Percentiles rank a stretch among this genome's conserved stretches.
phyloP scores from a whole-genome alignment of 2,113 vertebrate genomes.

The Anoura caudifer region DNA sequence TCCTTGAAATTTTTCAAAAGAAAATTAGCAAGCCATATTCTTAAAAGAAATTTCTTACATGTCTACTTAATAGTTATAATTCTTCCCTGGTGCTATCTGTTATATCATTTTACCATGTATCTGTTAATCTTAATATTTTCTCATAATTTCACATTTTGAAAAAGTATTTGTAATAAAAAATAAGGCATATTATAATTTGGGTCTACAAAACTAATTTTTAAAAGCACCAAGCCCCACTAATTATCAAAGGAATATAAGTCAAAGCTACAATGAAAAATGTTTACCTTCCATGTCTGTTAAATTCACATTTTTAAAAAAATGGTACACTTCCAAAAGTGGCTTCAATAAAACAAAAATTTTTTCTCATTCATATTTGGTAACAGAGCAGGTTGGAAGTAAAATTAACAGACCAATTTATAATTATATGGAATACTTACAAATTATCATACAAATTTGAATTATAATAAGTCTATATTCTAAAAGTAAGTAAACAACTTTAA shows the following conservation, averaged over 20 bases:
- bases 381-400: background rate
- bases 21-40: background rate
- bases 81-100: background rate
- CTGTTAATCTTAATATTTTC: background rate
- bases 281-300: background rate
- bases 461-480: background rate
- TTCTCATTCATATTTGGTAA: background rate
- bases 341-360: background rate
- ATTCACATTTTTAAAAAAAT: background rate
- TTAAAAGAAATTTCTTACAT: background rate
- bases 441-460: background rate
- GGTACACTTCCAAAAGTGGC: background rate
- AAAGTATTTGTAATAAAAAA: background rate
- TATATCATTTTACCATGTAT: background rate
- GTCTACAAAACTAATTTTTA: slow-evolving; percentile 14
- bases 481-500: background rate
- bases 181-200: background rate
- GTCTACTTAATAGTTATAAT: background rate
- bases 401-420: background rate
- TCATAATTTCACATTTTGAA: background rate
- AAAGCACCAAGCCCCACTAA: background rate
- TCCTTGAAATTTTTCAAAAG: background rate
- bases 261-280: background rate
- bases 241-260: background rate
- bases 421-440: background rate